Evolutionary conservation across 2,888 invertebrate species (phyloP).

Genomic region (Cephus pygmeus): DNA sequence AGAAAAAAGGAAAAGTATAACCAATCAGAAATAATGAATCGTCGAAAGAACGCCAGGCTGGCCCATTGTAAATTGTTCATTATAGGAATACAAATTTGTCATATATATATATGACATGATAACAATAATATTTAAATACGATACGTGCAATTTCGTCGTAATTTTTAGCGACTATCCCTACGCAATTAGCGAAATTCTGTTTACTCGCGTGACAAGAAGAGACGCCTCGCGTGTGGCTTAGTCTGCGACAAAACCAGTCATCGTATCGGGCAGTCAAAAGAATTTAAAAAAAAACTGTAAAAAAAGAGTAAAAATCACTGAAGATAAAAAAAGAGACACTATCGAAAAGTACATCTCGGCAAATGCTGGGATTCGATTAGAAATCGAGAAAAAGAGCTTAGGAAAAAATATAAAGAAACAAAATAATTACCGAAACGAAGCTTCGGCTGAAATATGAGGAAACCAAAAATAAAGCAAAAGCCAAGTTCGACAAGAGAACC

Average conservation of each 20-base stretch:
- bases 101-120: constrained; percentile 10
- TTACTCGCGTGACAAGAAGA: not conserved
- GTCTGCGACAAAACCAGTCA: not conserved
- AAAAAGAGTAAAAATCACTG: not conserved
- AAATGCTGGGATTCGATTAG: not conserved
- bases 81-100: constrained; percentile 28
- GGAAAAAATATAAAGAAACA: not conserved
- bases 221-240: not conserved
- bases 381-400: not conserved
- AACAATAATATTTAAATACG: constrained; percentile 16
- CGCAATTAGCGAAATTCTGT: not conserved
- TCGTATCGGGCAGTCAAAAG: not conserved
- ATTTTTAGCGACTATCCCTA: not conserved
- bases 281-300: not conserved
- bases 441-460: not conserved
- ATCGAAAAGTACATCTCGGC: constrained; percentile 3
- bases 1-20: not conserved
- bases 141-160: not conserved
- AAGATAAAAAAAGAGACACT: constrained; percentile 1
- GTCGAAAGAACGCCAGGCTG: constrained; percentile 6
- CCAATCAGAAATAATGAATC: not conserved
- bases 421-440: not conserved
- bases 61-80: constrained; percentile 31
- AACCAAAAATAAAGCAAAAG: not conserved
- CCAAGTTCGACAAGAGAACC: not conserved